Evolutionary conservation across 2,113 vertebrate genomes (phyloP).

Genomic region (Lepisosteus oculatus): DNA sequence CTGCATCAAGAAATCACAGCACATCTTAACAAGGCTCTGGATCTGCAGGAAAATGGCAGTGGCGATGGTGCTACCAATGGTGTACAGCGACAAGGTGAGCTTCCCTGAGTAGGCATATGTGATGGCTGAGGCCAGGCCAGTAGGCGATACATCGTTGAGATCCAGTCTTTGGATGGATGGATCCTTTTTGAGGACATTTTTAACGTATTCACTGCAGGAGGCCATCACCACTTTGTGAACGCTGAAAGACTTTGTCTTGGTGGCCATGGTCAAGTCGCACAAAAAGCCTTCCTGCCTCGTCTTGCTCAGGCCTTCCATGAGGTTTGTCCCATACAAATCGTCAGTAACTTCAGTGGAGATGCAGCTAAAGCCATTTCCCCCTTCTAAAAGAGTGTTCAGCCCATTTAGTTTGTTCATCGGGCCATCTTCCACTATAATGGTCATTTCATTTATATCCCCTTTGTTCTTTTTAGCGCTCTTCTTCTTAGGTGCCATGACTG

Average conservation of each 20-base stretch:
- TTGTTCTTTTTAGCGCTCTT: conserved; percentile 90
- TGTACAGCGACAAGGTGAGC: conserved; percentile 91
- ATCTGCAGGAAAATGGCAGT: conserved; percentile 89
- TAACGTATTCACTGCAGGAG: conserved; percentile 91
- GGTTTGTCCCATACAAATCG: conserved; percentile 82
- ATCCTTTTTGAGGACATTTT: conserved; percentile 89
- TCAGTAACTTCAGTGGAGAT: conserved; percentile 91
- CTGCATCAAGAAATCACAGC: conserved; percentile 91
- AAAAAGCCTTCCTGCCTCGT: conserved; percentile 94
- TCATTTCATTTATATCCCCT: conserved; percentile 84
- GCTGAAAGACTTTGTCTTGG: conserved; percentile 92
- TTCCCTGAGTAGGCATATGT: conserved; percentile 95
- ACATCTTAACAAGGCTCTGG: conserved; percentile 92
- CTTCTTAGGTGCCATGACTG: conserved; percentile 98
- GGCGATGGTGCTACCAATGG: conserved; percentile 91
- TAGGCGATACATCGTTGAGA: conserved; percentile 84
- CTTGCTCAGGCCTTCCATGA: conserved; percentile 87
- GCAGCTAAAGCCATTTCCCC: conserved; percentile 90
- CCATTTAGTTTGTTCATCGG: conserved; percentile 88
- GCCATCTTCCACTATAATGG: conserved; percentile 88
- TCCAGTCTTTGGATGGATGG: conserved; percentile 83
- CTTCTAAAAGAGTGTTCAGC: conserved; percentile 85
- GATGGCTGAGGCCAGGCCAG: conserved; percentile 88
- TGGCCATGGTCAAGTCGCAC: conserved; percentile 88
- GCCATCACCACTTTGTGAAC: conserved; percentile 97